These are phyloP conservation scores for Caradrina clavipalpis DNA, from an alignment of 2,888 invertebrate genomes.

Conservation along the genomic window DNA sequence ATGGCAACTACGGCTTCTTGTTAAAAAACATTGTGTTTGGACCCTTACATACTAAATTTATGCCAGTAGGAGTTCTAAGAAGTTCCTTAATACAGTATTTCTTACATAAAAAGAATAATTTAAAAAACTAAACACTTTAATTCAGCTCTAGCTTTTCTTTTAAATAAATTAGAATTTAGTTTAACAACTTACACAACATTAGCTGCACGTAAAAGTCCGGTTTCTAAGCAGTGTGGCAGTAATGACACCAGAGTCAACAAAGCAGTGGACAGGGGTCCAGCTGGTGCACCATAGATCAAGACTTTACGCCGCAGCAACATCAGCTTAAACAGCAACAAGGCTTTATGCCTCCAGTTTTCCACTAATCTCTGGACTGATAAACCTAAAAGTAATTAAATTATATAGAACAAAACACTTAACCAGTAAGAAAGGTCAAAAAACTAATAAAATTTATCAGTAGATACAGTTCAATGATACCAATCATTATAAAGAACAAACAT, in stretches of 20 bases:
- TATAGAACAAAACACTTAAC: conserved; percentile 6
- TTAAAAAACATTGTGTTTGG: not conserved
- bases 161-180: not conserved
- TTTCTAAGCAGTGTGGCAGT: conserved; percentile 97
- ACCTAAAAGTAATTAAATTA: conserved; percentile 90
- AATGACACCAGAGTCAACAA: conserved; percentile 97
- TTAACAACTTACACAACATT: conserved; percentile 92
- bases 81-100: not conserved
- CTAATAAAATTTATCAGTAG: not conserved
- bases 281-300: conserved; percentile 98
- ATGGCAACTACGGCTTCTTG: not conserved
- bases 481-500: not conserved
- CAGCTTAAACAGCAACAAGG: conserved; percentile 97
- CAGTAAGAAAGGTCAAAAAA: conserved; percentile 2
- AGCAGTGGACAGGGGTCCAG: conserved; percentile 96
- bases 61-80: not conserved
- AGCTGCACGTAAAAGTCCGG: conserved; percentile 95
- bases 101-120: not conserved
- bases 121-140: not conserved
- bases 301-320: conserved; percentile 97
- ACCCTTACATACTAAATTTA: not conserved
- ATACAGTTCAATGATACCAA: not conserved
- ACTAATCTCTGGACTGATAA: conserved; percentile 95
- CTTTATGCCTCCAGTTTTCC: conserved; percentile 97
- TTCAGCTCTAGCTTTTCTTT: too few species aligned